These are phyloP conservation scores for Macropis europaea DNA, from an alignment of 2,888 invertebrate genomes.

Conservation along the genomic window DNA sequence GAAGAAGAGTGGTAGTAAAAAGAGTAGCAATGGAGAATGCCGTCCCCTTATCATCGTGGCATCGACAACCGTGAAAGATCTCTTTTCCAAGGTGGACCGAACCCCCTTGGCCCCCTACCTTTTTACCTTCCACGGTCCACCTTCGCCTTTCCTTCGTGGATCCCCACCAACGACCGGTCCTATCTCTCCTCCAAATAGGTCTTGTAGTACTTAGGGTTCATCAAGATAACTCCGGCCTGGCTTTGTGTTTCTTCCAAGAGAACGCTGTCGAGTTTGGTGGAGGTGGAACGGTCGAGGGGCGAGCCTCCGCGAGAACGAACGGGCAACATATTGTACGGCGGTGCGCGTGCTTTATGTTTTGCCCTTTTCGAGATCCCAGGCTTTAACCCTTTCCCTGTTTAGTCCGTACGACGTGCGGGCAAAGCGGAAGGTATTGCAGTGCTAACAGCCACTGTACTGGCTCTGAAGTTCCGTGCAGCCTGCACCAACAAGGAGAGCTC, in stretches of 20 bases:
- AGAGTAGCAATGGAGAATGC: conserved; percentile 65
- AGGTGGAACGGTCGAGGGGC: conserved; percentile 13
- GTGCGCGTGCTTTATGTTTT: conserved; percentile 66
- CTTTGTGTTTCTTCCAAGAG: conserved; percentile 66
- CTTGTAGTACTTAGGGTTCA: conserved; percentile 76
- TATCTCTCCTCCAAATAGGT: conserved; percentile 73
- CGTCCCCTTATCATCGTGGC: conserved; percentile 68
- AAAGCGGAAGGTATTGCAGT: no score
- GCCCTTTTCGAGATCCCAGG: conserved; percentile 56
- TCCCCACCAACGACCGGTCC: conserved; percentile 28
- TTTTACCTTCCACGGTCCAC: conserved; percentile 43
- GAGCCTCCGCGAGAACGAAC: conserved; percentile 10
- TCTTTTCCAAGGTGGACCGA: conserved; percentile 68
- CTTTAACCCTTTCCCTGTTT: no score
- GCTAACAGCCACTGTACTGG: no score
- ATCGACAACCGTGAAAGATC: conserved; percentile 73
- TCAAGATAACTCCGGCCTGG: conserved; percentile 73
- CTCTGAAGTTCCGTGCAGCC: no score
- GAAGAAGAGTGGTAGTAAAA: conserved; percentile 54
- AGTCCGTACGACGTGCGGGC: no score
- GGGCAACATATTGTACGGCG: conserved; percentile 57
- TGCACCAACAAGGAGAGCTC: no score
- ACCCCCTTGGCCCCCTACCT: background rate
- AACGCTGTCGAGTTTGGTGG: conserved; percentile 40
- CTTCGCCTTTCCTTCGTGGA: conserved; percentile 34